phyloP scores from a whole-genome alignment of 2,888 invertebrate species.

The Erynnis tages region DNA sequence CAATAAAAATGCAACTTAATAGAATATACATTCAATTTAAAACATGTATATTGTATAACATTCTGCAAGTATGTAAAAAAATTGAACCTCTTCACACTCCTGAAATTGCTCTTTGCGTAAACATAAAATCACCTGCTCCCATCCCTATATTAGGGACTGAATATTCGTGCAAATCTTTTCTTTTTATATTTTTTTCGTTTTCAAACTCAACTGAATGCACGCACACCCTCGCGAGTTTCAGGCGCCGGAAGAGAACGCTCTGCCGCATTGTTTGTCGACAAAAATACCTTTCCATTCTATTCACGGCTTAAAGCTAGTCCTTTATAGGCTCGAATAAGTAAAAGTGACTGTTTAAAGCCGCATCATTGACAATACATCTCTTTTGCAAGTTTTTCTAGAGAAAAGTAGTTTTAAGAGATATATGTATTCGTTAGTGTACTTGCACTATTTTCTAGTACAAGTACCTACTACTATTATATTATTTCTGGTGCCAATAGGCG shows the following conservation, averaged over 20 bases:
- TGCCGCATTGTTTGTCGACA: conserved; percentile 20
- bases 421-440: too few relatives aligned
- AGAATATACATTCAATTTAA: too few relatives aligned
- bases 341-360: conserved; percentile 16
- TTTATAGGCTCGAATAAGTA: conserved; percentile 11
- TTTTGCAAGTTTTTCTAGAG: not conserved
- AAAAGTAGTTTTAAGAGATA: too few relatives aligned
- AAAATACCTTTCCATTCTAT: conserved; percentile 20
- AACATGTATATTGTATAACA: too few relatives aligned
- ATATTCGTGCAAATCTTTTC: too few relatives aligned
- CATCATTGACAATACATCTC: conserved; percentile 1
- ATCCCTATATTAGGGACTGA: not conserved
- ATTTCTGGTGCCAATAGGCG: too few relatives aligned
- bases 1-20: too few relatives aligned
- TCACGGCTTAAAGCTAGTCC: conserved; percentile 9
- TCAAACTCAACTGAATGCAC: conserved; percentile 14
- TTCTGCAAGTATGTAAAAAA: too few relatives aligned
- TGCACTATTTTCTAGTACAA: too few relatives aligned
- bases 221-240: conserved; percentile 3
- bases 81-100: too few relatives aligned
- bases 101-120: not conserved
- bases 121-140: not conserved
- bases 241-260: conserved; percentile 21
- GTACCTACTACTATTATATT: too few relatives aligned
- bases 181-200: conserved; percentile 7